Conservation (phyloP, 2,888 invertebrate species). For the Biston stratarius region DNA sequence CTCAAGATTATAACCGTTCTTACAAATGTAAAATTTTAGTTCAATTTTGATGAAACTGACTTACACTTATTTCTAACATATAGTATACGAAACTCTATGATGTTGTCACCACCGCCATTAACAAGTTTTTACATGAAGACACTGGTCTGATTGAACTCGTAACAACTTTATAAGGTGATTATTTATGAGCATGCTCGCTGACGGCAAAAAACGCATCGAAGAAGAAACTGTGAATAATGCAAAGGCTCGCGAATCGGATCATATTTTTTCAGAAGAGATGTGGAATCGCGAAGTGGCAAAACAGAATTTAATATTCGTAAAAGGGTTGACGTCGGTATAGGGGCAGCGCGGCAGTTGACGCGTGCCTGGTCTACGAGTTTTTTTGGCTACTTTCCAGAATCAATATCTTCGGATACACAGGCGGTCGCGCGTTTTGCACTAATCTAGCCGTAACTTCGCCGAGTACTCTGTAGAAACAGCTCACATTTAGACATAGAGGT, state of each 20-base stretch:
- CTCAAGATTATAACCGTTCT: too few relatives aligned
- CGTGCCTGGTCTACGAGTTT: slow-evolving; percentile 82
- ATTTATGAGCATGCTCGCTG: slow-evolving; percentile 40
- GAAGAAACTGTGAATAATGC: slow-evolving; percentile 75
- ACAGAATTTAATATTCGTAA: slow-evolving; percentile 87
- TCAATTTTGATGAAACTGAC: neutral
- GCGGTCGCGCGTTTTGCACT: slow-evolving; percentile 81
- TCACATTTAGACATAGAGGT: slow-evolving; percentile 44
- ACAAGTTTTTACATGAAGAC: neutral
- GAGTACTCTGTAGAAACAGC: slow-evolving; percentile 52
- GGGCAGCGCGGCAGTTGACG: slow-evolving; percentile 83
- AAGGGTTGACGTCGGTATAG: slow-evolving; percentile 84
- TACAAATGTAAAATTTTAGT: too few relatives aligned
- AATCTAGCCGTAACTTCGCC: slow-evolving; percentile 72
- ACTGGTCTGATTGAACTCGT: slow-evolving; percentile 5
- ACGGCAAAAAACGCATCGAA: slow-evolving; percentile 55
- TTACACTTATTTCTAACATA: too few relatives aligned
- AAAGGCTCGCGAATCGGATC: slow-evolving; percentile 75
- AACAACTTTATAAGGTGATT: slow-evolving; percentile 26
- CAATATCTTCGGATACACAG: slow-evolving; percentile 83
- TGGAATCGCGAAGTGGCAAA: slow-evolving; percentile 85
- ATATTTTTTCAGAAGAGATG: slow-evolving; percentile 77
- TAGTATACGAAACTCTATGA: too few relatives aligned
- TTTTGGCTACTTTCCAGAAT: slow-evolving; percentile 86
- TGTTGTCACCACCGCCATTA: too few relatives aligned